Evolutionary conservation across 2,797 vertebrate species (phyloP).

Genomic region (Dromococcyx pavoninus): DNA sequence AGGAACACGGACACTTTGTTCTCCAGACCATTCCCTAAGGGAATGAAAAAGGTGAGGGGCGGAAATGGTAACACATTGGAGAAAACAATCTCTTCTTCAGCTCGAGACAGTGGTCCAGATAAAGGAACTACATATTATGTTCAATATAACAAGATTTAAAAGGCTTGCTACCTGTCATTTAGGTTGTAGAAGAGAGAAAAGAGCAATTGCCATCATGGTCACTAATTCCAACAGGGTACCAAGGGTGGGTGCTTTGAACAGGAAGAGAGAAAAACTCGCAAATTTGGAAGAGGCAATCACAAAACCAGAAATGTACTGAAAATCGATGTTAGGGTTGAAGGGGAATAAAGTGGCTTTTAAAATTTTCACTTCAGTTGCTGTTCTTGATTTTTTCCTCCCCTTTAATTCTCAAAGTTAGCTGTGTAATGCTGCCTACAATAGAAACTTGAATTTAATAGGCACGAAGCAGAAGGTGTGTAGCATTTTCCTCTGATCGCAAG

Average conservation of each 20-base stretch:
- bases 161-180: neutral
- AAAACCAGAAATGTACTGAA: conserved; percentile 18
- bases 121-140: neutral
- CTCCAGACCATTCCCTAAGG: conserved; percentile 15
- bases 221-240: neutral
- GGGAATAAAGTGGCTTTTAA: conserved; percentile 43
- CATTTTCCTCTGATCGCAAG: conserved; percentile 72
- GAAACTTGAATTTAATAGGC: conserved; percentile 71
- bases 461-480: conserved; percentile 73
- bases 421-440: conserved; percentile 70
- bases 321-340: conserved; percentile 3
- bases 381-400: conserved; percentile 20
- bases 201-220: neutral
- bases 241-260: neutral
- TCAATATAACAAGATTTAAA: neutral
- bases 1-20: conserved; percentile 26
- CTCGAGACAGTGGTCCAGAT: neutral
- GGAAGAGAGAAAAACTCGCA: neutral
- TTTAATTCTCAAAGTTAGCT: conserved; percentile 67
- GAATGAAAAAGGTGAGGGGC: conserved; percentile 10
- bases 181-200: neutral
- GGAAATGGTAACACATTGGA: neutral
- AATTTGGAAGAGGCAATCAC: neutral
- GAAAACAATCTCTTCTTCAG: conserved; percentile 17
- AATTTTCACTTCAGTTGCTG: conserved; percentile 62